Conservation (phyloP, 2,888 invertebrate species). For the Lycaena phlaeas region DNA sequence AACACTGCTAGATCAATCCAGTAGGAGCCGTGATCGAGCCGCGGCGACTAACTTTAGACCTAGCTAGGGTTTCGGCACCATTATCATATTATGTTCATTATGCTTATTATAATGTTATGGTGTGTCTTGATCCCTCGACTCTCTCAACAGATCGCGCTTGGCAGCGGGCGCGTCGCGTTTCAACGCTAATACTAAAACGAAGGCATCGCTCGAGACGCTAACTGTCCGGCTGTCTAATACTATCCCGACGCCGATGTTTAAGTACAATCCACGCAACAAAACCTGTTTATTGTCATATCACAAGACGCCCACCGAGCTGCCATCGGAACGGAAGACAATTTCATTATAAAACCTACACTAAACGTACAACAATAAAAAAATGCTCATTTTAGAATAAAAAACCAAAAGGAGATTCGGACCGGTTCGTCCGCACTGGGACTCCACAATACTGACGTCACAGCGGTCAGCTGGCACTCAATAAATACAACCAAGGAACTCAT, state of each 20-base stretch:
- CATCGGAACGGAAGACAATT: conserved; percentile 55
- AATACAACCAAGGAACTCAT: conserved; percentile 43
- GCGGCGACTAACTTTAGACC: too few species aligned
- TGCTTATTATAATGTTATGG: too few species aligned
- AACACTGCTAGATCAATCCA: too few species aligned
- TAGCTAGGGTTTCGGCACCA: too few species aligned
- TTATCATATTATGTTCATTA: too few species aligned
- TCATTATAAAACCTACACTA: conserved; percentile 19
- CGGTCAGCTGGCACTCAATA: conserved; percentile 35
- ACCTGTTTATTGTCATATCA: conserved; percentile 59
- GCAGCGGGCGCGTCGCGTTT: conserved; percentile 25
- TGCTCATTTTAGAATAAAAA: conserved; percentile 9
- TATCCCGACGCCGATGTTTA: conserved; percentile 54
- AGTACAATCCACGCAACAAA: conserved; percentile 39
- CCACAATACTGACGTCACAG: conserved; percentile 65
- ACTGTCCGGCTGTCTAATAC: conserved; percentile 38
- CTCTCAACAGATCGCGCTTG: neutral
- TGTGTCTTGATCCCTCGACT: too few species aligned
- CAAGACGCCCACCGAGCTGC: conserved; percentile 36
- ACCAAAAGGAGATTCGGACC: conserved; percentile 23
- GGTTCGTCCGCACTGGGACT: conserved; percentile 22
- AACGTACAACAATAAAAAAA: conserved; percentile 25
- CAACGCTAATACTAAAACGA: conserved; percentile 53
- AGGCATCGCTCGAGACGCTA: conserved; percentile 47
- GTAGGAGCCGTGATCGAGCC: too few species aligned